phyloP scores from a whole-genome alignment of 2,113 vertebrate genomes.

The Apteryx mantelli region DNA sequence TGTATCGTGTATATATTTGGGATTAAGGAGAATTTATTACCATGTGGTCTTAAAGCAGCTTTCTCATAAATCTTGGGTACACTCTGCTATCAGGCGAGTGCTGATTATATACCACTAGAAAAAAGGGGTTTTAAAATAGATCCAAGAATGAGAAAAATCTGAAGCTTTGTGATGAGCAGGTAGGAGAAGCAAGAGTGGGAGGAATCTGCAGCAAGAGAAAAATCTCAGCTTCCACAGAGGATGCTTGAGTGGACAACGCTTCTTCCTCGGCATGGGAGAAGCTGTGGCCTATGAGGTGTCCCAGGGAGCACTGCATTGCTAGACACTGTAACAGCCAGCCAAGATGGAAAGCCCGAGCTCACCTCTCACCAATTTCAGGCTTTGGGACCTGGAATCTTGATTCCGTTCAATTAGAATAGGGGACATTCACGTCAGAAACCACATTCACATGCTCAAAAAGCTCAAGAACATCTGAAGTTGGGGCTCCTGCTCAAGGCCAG shows the following conservation, averaged over 20 bases:
- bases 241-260: not conserved
- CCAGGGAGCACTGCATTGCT: not conserved
- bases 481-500: not conserved
- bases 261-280: not conserved
- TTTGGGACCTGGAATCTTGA: not conserved
- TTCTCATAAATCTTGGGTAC: conserved; percentile 16
- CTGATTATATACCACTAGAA: not conserved
- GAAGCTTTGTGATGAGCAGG: not conserved
- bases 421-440: not conserved
- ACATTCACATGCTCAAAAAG: not conserved
- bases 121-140: conserved; percentile 38
- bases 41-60: conserved; percentile 43
- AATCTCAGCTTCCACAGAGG: not conserved
- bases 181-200: not conserved
- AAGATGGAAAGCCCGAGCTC: not conserved
- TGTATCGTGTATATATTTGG: not conserved
- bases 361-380: not conserved
- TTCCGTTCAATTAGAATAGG: not conserved
- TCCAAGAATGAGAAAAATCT: not conserved
- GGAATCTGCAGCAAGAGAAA: not conserved
- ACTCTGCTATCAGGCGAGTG: conserved; percentile 43
- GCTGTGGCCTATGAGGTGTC: not conserved
- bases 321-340: rapidly evolving
- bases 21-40: conserved; percentile 55
- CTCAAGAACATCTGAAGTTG: not conserved